Evolutionary conservation across 2,113 vertebrate genomes (phyloP), one percentile per base, ranked within the genome.

Genomic region (Macroglossus sobrinus): DNA sequence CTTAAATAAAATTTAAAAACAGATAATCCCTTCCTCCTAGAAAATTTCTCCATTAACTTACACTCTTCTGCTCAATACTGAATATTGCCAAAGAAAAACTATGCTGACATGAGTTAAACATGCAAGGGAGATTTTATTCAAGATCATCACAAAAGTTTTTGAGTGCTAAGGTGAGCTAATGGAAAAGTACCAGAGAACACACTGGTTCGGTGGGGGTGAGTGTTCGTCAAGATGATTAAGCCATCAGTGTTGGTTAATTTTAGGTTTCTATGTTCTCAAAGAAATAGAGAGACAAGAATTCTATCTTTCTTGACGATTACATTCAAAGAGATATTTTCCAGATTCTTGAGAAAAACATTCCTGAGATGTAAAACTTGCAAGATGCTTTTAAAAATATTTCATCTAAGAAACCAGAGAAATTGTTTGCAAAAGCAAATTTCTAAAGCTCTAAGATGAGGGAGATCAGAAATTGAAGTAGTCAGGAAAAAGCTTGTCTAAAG

Each of bases 1-100:
- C 28, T 81, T 81, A 87, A 22, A 26, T 10, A 59, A 64, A 74
- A 95, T 57, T 92, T 66, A 50, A 38, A 81, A 59, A 38, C 18
- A 81, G 33, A 4, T 59, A 47, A 87, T 50, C 4, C 1, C 5
- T 40, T 47, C 33, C 40, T 74, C 10, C 35, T 74, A 74, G 13
- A 64, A 80, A 45, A 4, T 74, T 45, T 28, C 4, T 1, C 30
- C 24, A 74, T 35, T 47, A 63, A 22, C 35, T 19, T 72, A 64
- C 38, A 9, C 24, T 15, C n/a, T 57, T 40, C 10, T 64, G 3
- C 11, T 95, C 9, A 57, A 47, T 47, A 40, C 14, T 81, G 9
- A 9, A 30, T 47, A 47, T 38, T 26, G 7, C 43, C 33, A 76
- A 47, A 84, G 26, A 53, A 84, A 89, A 63, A 68, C 28, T 59